These are phyloP conservation scores for Drosophila parvula DNA, from an alignment of 1,140 invertebrate genomes.

Conservation along the genomic window DNA sequence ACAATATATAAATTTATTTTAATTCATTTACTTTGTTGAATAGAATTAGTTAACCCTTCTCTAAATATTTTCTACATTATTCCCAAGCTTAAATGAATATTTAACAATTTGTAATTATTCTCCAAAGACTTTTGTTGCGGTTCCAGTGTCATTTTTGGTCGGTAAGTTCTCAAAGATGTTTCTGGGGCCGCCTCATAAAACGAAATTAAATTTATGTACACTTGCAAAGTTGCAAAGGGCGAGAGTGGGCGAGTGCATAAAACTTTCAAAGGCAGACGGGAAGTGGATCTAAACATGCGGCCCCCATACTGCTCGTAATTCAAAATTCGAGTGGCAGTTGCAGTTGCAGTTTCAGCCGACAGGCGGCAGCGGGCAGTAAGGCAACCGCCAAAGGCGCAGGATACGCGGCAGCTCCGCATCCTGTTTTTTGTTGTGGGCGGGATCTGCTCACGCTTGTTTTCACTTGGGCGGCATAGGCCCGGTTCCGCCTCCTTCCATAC, in stretches of 20 bases:
- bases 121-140: conserved; percentile 20
- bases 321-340: conserved; percentile 78
- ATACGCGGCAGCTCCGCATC: conserved; percentile 68
- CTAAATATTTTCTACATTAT: background rate
- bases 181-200: conserved; percentile 72
- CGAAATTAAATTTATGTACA: conserved; percentile 80
- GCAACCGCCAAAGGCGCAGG: conserved; percentile 63
- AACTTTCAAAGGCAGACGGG: conserved; percentile 73
- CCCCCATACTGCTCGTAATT: conserved; percentile 65
- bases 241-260: conserved; percentile 41
- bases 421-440: conserved; percentile 60
- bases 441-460: conserved; percentile 74
- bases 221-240: conserved; percentile 65
- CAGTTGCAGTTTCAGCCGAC: conserved; percentile 23
- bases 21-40: background rate
- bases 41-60: background rate
- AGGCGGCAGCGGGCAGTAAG: conserved; percentile 24
- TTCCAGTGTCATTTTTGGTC: conserved; percentile 27
- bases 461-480: conserved; percentile 38
- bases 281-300: conserved; percentile 73
- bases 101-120: background rate
- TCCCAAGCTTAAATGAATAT: background rate
- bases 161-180: conserved; percentile 64
- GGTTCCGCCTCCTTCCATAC: background rate
- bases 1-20: too few relatives aligned